A percentile compares a stretch with the other conserved stretches of the same genome.
Conservation (phyloP, 1,140 invertebrate species). For the Drosophila bocqueti region DNA sequence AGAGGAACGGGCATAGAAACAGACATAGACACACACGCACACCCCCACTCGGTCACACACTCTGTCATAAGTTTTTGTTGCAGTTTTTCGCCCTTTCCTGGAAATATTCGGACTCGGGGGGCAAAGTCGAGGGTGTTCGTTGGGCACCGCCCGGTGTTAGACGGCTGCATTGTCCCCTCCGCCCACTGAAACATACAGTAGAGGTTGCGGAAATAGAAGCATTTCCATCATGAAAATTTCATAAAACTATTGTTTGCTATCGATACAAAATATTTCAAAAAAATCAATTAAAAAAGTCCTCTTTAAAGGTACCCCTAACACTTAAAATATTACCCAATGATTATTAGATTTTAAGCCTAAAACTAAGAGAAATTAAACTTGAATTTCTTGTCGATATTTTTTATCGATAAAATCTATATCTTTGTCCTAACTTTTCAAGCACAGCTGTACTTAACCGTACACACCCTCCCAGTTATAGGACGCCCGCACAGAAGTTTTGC, state of each 20-base stretch:
- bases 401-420: not conserved
- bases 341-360: not conserved
- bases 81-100: conserved; percentile 62
- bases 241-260: too few relatives aligned
- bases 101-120: conserved; percentile 36
- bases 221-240: too few relatives aligned
- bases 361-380: too few relatives aligned
- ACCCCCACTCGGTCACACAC: conserved; percentile 23
- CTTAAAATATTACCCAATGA: too few relatives aligned
- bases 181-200: conserved; percentile 36
- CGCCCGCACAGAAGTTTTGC: conserved; percentile 55
- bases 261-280: too few relatives aligned
- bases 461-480: conserved; percentile 22
- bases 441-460: conserved; percentile 1
- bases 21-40: conserved; percentile 4
- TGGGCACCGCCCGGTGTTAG: conserved; percentile 62
- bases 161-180: conserved; percentile 58
- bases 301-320: too few relatives aligned
- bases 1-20: not conserved
- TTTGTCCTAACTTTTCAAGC: not conserved
- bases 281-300: too few relatives aligned
- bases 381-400: not conserved
- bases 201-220: not conserved
- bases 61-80: conserved; percentile 68
- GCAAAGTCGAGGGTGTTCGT: conserved; percentile 59